phyloP scores from a whole-genome alignment of 1,140 invertebrate genomes.

The Caenorhabditis tropicalis region DNA sequence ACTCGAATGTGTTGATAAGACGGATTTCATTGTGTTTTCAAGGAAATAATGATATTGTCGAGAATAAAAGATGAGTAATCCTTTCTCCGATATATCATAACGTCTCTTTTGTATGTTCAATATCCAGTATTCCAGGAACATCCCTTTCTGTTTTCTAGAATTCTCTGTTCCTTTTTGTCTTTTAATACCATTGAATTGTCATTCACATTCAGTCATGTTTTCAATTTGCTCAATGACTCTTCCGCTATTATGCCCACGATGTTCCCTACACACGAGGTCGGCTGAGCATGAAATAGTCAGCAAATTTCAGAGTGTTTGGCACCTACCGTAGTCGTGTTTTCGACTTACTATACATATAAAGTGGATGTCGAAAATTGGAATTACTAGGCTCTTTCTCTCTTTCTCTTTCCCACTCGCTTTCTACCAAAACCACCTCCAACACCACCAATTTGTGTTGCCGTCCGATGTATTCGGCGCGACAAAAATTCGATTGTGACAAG shows the following conservation, averaged over 20 bases:
- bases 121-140: not conserved
- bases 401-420: no score
- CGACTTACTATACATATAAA: constrained; percentile 43
- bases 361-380: constrained; percentile 41
- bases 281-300: not conserved
- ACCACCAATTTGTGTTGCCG: constrained; percentile 13
- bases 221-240: constrained; percentile 42
- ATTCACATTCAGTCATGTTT: constrained; percentile 41
- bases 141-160: constrained; percentile 3
- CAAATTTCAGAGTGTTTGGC: constrained; percentile 40
- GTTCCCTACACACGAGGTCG: not conserved
- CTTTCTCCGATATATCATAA: no score
- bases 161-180: constrained; percentile 15
- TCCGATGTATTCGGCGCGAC: not conserved
- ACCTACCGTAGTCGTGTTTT: constrained; percentile 35
- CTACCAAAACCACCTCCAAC: not conserved
- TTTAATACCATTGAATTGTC: constrained; percentile 40
- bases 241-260: constrained; percentile 36
- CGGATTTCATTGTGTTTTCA: no score
- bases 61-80: no score
- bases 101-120: no score
- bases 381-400: not conserved
- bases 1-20: no score
- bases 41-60: no score
- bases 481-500: constrained; percentile 36